These are phyloP conservation scores for Cacoxenus indagator DNA, from an alignment of 2,888 invertebrate species.

Conservation along the genomic window DNA sequence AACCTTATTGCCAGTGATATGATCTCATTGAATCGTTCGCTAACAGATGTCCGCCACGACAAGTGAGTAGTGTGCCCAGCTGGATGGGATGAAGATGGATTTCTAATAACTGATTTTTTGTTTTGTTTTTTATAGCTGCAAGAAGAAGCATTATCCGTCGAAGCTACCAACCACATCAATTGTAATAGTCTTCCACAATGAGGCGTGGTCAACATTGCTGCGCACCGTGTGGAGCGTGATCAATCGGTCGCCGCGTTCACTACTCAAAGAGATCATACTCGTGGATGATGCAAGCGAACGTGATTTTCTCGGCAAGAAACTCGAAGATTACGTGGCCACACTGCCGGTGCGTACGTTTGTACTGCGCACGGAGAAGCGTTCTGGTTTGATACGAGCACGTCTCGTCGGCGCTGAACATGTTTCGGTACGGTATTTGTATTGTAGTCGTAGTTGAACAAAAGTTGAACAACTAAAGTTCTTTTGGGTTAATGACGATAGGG, in stretches of 20 bases:
- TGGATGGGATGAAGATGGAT: background rate
- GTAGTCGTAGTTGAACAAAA: background rate
- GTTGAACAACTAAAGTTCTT: background rate
- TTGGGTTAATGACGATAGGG: slow-evolving; percentile 49
- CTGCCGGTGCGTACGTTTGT: slow-evolving; percentile 90
- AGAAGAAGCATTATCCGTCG: slow-evolving; percentile 81
- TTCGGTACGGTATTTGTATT: slow-evolving; percentile 78
- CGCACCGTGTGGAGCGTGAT: slow-evolving; percentile 98
- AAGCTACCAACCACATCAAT: slow-evolving; percentile 93
- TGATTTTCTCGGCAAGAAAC: slow-evolving; percentile 88
- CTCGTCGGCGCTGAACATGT: slow-evolving; percentile 94
- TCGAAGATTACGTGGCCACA: slow-evolving; percentile 90
- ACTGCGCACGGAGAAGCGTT: slow-evolving; percentile 90
- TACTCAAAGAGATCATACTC: slow-evolving; percentile 94
- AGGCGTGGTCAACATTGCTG: slow-evolving; percentile 97
- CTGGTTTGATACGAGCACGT: slow-evolving; percentile 95
- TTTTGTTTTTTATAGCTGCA: slow-evolving; percentile 77
- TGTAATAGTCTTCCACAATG: slow-evolving; percentile 99
- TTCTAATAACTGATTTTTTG: slow-evolving; percentile 13
- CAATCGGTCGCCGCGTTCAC: slow-evolving; percentile 88
- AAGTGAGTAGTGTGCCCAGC: slow-evolving; percentile 76
- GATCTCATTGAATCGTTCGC: slow-evolving; percentile 95
- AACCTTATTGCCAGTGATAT: slow-evolving; percentile 97
- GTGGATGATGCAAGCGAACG: slow-evolving; percentile 98
- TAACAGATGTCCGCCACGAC: slow-evolving; percentile 93